These are phyloP conservation scores for Hippocampus mohnikei DNA, from an alignment of 2,113 vertebrate species.

Conservation along the genomic window DNA sequence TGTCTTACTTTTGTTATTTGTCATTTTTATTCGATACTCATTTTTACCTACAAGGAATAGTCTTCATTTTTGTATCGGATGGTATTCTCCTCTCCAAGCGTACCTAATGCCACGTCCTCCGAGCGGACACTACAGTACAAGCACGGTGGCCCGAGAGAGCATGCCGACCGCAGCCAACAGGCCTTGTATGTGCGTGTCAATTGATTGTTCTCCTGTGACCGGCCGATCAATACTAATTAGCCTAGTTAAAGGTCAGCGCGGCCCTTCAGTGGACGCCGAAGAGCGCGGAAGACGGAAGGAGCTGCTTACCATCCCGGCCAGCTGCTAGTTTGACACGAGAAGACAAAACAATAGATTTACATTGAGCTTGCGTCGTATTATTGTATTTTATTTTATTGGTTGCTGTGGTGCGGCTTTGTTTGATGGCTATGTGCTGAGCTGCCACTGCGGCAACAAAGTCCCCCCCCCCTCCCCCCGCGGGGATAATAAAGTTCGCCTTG, in stretches of 20 bases:
- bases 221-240: constrained; percentile 73
- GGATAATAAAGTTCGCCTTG: constrained; percentile 11
- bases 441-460: neutral
- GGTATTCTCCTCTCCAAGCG: neutral
- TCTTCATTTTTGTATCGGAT: neutral
- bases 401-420: neutral
- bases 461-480: neutral
- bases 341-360: neutral
- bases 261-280: constrained; percentile 37
- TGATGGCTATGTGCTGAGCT: constrained; percentile 1
- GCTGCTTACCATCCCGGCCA: neutral
- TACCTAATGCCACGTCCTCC: neutral
- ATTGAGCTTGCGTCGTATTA: neutral
- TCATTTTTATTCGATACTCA: too few species aligned
- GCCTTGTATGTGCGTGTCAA: constrained; percentile 20
- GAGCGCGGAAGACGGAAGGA: constrained; percentile 14
- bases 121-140: neutral
- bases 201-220: constrained; percentile 28
- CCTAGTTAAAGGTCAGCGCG: constrained; percentile 64
- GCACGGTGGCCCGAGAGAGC: neutral
- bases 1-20: too few species aligned
- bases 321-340: neutral
- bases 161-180: neutral
- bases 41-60: too few species aligned
- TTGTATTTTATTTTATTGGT: neutral